Evolutionary conservation across 2,888 invertebrate genomes (phyloP), one percentile per base, ranked within the genome.

Genomic region (Tortrix viridana): DNA sequence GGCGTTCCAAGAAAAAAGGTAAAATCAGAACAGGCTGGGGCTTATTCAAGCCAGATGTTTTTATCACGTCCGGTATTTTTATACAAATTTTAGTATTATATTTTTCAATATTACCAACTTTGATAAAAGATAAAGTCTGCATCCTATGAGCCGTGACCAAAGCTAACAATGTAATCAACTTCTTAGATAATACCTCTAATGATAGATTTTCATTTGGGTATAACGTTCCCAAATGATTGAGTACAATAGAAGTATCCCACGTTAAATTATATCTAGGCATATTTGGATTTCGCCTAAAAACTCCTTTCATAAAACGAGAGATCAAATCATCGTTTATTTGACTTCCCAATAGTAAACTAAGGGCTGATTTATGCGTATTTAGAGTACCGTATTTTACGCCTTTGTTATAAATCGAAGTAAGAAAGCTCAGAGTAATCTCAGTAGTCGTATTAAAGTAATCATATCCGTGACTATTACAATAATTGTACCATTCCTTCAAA

Each of bases 41-140:
- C n/a, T 43, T 22, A 19, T 47, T 58, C n/a, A 47, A 12, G n/a
- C 58, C 58, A 9, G 58, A 58, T 3, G 50, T 58, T 44, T 58
- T 58, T 14, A 58, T 58, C 12, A 26, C 2, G n/a, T 55, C 49
- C 5, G 23, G 23, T 7, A 49, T 49, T n/a, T 26, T 26, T 14
- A 49, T 49, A 49, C 19, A 26, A 3, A 49, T 49, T n/a, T 48
- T 48, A 16, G 49, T 26, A 4, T 49, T 26, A 16, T 12, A 9
- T 49, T 7, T 49, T 49, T 32, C 32, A 26, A 49, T 32, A 7
- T 49, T 49, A 49, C 26, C 26, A 4, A 26, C 6, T 32, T 32
- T 22, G 3, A 49, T 49, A 5, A 49, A n/a, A 5, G 49, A 49
- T n/a, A 49, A 32, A 9, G 49, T 49, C 26, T 49, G 48, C 14